Base-by-base conservation (phyloP, 2,888 invertebrate genomes). In the Pinctada fucata region DNA sequence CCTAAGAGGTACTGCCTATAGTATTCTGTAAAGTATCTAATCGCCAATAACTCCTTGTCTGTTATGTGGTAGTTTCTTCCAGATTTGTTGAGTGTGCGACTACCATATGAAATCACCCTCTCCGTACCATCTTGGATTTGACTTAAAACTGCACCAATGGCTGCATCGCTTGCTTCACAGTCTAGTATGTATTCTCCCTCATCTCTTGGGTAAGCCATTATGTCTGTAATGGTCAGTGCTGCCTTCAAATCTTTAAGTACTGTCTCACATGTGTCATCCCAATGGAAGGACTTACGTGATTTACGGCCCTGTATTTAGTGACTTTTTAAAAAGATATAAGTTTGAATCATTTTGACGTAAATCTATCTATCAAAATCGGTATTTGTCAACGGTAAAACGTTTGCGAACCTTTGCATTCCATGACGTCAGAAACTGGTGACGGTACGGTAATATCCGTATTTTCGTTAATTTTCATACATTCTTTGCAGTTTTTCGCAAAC, bases 31-130 rank as follows among this genome's bases (percentile, higher is more conserved):
- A 81, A 81, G 67, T 72, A 73, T 31, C 51, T 10, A 4, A 81
- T 69, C 13, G 81, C 81, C 8, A 81, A 48, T 2, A 81, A 67
- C 31, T 81, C 81, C 16, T 76, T 75, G 48, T 80, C 79, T 50
- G 79, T 79, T 3, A 79, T 65, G 49, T 76, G 75, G 51, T 79
- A 83, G 50, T 82, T 85, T n/a, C 50, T 67, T 50, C 82, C 84
- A 16, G 78, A 52, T 64, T 72, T 75, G 52, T 52, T 84, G 0
- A 82, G 47, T 2, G 72, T 58, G 5, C 82, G 31, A 31, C 31
- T 31, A 31, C 31, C 31, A 31, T 31, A 31, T 31, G 31, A 31
- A 31, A 31, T 31, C 65, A 75, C 51, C 49, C 68, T 75, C 8
- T 52, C 31, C 31, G 31, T 31, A 31, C 1, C 31, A 31, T 31